Conservation (phyloP, 2,797 vertebrate species). For the Erpetoichthys calabaricus region DNA sequence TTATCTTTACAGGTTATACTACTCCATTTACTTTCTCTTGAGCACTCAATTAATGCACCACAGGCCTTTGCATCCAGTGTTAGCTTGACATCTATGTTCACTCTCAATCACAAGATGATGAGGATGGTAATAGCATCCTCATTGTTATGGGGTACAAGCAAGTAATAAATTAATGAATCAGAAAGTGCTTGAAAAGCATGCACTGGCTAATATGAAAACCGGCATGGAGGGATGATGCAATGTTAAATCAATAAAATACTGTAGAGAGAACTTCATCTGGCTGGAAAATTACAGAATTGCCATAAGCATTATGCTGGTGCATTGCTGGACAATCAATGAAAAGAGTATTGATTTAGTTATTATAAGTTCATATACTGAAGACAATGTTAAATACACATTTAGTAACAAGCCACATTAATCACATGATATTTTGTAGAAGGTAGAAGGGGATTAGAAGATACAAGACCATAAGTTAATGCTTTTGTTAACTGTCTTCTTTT, state of each 20-base stretch:
- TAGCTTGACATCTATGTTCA: conserved; percentile 2
- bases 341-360: conserved; percentile 69
- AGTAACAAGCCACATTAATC: conserved; percentile 52
- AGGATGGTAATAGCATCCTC: neutral
- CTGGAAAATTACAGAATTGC: conserved; percentile 76
- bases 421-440: conserved; percentile 26
- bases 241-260: conserved; percentile 47
- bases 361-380: conserved; percentile 68
- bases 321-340: conserved; percentile 54
- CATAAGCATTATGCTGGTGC: conserved; percentile 57
- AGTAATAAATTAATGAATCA: conserved; percentile 34
- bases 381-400: conserved; percentile 88
- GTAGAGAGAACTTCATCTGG: conserved; percentile 78
- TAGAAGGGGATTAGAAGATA: conserved; percentile 6
- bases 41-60: conserved; percentile 1
- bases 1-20: no score
- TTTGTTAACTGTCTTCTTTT: no score
- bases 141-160: conserved; percentile 12
- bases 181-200: conserved; percentile 12
- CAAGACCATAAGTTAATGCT: neutral
- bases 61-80: conserved; percentile 2
- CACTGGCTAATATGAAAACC: conserved; percentile 25
- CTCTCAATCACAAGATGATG: conserved; percentile 2
- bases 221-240: conserved; percentile 16
- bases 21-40: neutral